Base-by-base conservation (phyloP, 2,113 vertebrate species). In the Delphinapterus leucas region DNA sequence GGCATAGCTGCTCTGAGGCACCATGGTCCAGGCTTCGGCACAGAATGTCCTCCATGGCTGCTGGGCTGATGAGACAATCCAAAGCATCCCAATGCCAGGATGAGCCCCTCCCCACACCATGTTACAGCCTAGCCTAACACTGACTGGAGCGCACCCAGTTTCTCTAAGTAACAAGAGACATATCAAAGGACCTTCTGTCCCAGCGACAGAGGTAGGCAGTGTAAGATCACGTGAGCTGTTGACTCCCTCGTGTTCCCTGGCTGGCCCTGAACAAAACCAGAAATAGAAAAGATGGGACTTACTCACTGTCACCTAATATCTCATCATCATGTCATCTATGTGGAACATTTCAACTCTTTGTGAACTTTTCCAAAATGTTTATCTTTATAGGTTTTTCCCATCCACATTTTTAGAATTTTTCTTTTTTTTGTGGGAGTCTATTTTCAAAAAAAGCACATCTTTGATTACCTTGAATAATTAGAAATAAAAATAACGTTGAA, bases 401-500 rank as follows among this genome's bases (percentile, higher is more conserved):
- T 53, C 12, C 79, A 49, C 1, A 67, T 55, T 91, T 96, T 28
- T 33, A 89, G 41, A 89, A 31, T 74, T 68, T 33, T 61, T 74
- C 3, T 33, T 15, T 92, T 26, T 88, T 67, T 93, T 67, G 44
- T 49, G 15, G 6, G 88, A 91, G 58, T 65, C 53, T 90, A 3
- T 38, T 81, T 81, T 47, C 73, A 18, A 36, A 86, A 90, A 36
- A 4, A 80, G 53, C 20, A 3, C 21, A 82, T 74, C 13, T 77
- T 88, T 92, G 71, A 55, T 53, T 83, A 61, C 26, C 8, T 82
- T 53, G 28, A 88, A 68, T 82, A 82, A 89, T 70, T 77, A 88
- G 55, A 81, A 96, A 49, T 60, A 76, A 96, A 94, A 93, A 36
- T 23, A 81, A 76, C n/a, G 3, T 36, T 73, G 36, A 60, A 82